A percentile compares a stretch with the other conserved stretches of the same genome.
phyloP scores from a whole-genome alignment of 1,140 invertebrate species.

The Platyscapa corneri region DNA sequence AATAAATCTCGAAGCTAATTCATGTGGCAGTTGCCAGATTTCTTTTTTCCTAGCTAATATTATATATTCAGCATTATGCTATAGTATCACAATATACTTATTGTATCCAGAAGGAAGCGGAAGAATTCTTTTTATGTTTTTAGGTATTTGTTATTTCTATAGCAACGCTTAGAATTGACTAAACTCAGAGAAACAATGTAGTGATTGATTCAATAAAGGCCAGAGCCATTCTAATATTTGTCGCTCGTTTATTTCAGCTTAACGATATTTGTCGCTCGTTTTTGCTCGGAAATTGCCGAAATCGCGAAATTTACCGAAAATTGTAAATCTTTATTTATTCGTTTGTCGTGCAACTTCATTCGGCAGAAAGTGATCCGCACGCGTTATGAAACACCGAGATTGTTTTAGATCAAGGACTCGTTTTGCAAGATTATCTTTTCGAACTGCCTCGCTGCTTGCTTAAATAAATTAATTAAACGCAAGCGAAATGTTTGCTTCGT shows the following conservation, averaged over 20 bases:
- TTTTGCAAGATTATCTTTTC: neutral
- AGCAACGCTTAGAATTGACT: slow-evolving; percentile 10
- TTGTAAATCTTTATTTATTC: no score
- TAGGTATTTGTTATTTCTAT: slow-evolving; percentile 37
- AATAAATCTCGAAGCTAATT: neutral
- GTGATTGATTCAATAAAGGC: slow-evolving; percentile 19
- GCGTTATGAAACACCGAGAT: no score
- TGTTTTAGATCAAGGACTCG: no score
- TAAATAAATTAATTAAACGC: neutral
- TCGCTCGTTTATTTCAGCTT: neutral
- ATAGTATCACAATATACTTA: slow-evolving; percentile 10
- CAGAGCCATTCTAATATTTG: neutral
- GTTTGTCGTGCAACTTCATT: no score
- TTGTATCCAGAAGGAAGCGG: slow-evolving; percentile 26
- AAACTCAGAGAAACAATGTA: neutral
- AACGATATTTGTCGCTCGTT: slow-evolving; percentile 1
- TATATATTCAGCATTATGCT: slow-evolving; percentile 15
- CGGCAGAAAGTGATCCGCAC: no score
- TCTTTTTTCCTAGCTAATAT: slow-evolving; percentile 1
- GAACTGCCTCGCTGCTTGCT: no score
- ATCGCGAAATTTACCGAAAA: no score
- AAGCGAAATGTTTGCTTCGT: neutral
- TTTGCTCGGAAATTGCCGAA: neutral
- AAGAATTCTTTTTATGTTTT: neutral
- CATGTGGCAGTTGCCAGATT: neutral